Conservation (phyloP, 2,113 vertebrate genomes). For the Serilophus lunatus region DNA sequence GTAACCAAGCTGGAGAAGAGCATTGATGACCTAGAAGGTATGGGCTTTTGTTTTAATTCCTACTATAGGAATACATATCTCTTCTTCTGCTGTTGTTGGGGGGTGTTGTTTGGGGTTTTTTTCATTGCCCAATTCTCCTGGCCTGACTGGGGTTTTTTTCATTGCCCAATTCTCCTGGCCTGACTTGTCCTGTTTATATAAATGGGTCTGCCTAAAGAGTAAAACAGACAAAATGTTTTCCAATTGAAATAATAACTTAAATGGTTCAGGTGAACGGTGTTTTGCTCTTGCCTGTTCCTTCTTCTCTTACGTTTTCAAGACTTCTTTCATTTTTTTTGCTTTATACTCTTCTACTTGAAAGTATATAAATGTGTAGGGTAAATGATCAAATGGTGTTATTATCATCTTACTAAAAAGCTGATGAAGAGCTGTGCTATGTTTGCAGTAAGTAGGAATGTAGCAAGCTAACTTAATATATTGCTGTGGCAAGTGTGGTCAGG, state of each 20-base stretch:
- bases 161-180: background rate
- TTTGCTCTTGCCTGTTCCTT: conserved; percentile 56
- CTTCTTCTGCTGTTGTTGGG: background rate
- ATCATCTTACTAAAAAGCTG: background rate
- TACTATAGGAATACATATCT: background rate
- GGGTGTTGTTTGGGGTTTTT: rapidly evolving
- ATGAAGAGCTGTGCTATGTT: background rate
- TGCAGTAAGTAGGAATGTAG: background rate
- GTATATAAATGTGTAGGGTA: background rate
- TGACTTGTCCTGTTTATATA: background rate
- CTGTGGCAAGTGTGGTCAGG: background rate
- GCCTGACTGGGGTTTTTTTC: rapidly evolving
- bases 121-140: background rate
- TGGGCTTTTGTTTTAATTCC: conserved; percentile 14
- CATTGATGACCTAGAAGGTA: conserved; percentile 99
- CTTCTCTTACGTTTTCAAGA: conserved; percentile 31
- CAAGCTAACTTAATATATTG: background rate
- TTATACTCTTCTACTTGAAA: background rate
- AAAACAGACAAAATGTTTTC: background rate
- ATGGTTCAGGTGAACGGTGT: background rate
- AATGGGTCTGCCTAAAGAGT: background rate
- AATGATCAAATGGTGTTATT: background rate
- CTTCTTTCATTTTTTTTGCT: background rate
- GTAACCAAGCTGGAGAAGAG: conserved; percentile 99
- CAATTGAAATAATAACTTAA: background rate